A percentile compares a stretch with the other conserved stretches of the same genome.
Evolutionary conservation across 53 echinoderm and acorn worm species (phyloP).

Genomic region (Hippasteria phrygiana): DNA sequence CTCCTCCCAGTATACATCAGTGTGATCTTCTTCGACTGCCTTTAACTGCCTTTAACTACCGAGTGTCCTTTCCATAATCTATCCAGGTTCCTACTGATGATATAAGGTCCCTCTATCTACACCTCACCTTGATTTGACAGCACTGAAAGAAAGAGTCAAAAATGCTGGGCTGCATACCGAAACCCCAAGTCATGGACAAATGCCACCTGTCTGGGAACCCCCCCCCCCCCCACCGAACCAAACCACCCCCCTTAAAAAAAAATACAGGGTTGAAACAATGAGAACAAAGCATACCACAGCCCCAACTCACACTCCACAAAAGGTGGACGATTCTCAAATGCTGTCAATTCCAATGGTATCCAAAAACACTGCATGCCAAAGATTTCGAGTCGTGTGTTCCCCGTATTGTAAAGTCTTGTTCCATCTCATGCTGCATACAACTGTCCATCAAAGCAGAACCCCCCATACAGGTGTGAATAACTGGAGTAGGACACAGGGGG

Average conservation of each 20-base stretch:
- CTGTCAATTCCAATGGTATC: not conserved
- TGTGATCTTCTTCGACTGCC: too few species aligned
- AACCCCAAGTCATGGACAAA: slow-evolving; percentile 1
- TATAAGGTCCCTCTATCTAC: not conserved
- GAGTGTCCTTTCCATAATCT: too few species aligned
- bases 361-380: not conserved
- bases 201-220: not conserved
- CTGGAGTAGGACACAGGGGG: slow-evolving; percentile 8
- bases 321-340: not conserved
- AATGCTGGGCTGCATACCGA: not conserved
- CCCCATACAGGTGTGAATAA: not conserved
- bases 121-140: not conserved
- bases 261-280: slow-evolving; percentile 1
- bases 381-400: not conserved
- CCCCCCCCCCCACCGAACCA: too few species aligned
- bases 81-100: not conserved
- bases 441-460: slow-evolving; percentile 1
- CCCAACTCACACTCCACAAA: not conserved
- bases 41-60: too few species aligned
- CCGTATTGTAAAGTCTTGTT: not conserved
- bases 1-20: too few species aligned
- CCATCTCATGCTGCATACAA: not conserved
- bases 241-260: not conserved
- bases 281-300: not conserved
- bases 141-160: not conserved